phyloP scores from a whole-genome alignment of 2,113 vertebrate species.

The Oceanodroma tethys region DNA sequence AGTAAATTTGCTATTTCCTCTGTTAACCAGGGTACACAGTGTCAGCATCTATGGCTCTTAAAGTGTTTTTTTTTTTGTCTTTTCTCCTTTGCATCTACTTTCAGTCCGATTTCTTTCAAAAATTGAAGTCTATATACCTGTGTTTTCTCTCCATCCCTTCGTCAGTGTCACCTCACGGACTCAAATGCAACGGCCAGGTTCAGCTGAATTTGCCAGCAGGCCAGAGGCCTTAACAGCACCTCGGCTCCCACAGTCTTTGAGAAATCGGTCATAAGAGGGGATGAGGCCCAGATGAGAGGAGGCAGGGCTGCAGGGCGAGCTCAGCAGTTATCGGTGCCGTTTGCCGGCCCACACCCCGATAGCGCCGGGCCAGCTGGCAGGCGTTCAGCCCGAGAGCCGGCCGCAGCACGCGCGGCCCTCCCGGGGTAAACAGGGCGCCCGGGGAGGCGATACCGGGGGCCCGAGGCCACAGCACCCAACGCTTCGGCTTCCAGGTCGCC shows the following conservation, averaged over 20 bases:
- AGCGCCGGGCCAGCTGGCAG: not conserved
- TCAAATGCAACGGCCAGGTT: rapidly evolving
- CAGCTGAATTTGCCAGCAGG: too few species aligned
- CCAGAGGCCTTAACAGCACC: not conserved
- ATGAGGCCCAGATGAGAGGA: not conserved
- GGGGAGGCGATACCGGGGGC: rapidly evolving
- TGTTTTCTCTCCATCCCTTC: not conserved
- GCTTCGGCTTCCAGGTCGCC: rapidly evolving
- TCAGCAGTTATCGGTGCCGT: not conserved
- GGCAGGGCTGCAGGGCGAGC: not conserved
- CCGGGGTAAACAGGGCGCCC: not conserved
- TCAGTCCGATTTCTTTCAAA: not conserved
- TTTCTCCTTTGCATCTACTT: not conserved
- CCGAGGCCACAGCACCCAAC: not conserved
- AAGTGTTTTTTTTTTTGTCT: not conserved
- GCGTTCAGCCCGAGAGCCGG: not conserved
- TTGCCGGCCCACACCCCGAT: not conserved
- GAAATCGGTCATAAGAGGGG: rapidly evolving
- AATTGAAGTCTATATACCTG: not conserved
- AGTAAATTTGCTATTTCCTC: not conserved
- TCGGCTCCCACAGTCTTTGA: rapidly evolving
- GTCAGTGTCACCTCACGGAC: not conserved
- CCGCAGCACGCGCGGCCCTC: not conserved
- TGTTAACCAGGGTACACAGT: not conserved
- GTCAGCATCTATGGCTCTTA: not conserved